A percentile compares a stretch with the other conserved stretches of the same genome.
Conservation (phyloP, 2,797 vertebrate species). For the Danio jaintianensis region DNA sequence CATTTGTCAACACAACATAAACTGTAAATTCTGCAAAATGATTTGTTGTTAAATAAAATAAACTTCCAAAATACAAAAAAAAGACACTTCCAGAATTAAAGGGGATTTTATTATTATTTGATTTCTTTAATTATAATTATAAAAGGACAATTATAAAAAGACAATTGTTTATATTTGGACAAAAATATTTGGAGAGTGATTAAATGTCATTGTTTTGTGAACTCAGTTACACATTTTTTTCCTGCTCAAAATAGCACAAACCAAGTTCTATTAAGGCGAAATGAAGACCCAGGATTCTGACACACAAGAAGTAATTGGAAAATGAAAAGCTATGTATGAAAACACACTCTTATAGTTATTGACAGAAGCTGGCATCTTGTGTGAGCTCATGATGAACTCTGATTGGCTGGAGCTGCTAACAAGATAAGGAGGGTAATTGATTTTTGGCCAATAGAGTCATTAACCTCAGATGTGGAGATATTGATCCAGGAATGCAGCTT, state of each 20-base stretch:
- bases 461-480: constrained; percentile 70
- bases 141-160: no score
- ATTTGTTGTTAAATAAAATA: no score
- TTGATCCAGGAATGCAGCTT: constrained; percentile 71
- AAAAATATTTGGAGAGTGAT: background rate
- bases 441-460: constrained; percentile 65
- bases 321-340: constrained; percentile 44
- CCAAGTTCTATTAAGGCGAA: constrained; percentile 28
- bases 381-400: constrained; percentile 62
- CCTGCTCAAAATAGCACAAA: constrained; percentile 10
- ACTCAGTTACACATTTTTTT: background rate
- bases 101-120: no score
- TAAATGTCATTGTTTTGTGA: background rate
- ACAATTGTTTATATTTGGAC: no score
- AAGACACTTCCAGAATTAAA: no score
- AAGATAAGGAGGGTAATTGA: constrained; percentile 65
- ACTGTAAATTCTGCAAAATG: no score
- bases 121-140: no score
- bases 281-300: background rate
- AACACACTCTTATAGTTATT: constrained; percentile 50
- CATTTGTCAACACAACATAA: no score
- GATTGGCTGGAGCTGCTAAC: constrained; percentile 54
- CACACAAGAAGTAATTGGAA: constrained; percentile 52
- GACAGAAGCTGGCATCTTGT: constrained; percentile 51
- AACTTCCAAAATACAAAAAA: no score